Percentiles rank a stretch among this genome's conserved stretches.
These are phyloP conservation scores for Pammene fasciana DNA, from an alignment of 2,888 invertebrate genomes.

Conservation along the genomic window DNA sequence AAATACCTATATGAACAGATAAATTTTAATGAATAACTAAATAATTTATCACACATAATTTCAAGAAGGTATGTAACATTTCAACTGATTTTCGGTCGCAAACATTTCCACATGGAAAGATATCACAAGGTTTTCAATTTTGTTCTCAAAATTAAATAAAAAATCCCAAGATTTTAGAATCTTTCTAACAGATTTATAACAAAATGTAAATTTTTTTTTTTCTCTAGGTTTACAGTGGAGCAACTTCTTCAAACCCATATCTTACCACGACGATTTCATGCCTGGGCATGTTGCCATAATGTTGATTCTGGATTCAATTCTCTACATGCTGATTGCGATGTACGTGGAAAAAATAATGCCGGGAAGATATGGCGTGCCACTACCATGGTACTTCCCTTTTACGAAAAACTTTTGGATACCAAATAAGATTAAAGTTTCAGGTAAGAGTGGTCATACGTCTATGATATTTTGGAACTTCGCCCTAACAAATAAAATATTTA, in stretches of 20 bases:
- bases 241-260: constrained; percentile 85
- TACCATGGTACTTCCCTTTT: constrained; percentile 92
- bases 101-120: too few relatives aligned
- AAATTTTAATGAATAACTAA: too few relatives aligned
- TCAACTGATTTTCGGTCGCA: too few relatives aligned
- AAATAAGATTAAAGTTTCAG: constrained; percentile 62
- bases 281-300: constrained; percentile 88
- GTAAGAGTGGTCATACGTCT: constrained; percentile 50
- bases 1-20: too few relatives aligned
- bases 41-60: too few relatives aligned
- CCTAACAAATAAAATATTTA: too few relatives aligned
- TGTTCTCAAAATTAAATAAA: too few relatives aligned
- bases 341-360: constrained; percentile 95
- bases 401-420: constrained; percentile 84
- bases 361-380: constrained; percentile 92
- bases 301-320: constrained; percentile 86
- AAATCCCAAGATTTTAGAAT: too few relatives aligned
- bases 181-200: too few relatives aligned
- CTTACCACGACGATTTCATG: constrained; percentile 88
- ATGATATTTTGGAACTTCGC: too few relatives aligned
- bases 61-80: too few relatives aligned
- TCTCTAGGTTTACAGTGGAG: constrained; percentile 84
- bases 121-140: too few relatives aligned
- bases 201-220: constrained; percentile 2
- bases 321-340: constrained; percentile 90